Evolutionary conservation across 2,888 invertebrate species (phyloP), one percentile per base, ranked within the genome.

Genomic region (Melipona beecheii): DNA sequence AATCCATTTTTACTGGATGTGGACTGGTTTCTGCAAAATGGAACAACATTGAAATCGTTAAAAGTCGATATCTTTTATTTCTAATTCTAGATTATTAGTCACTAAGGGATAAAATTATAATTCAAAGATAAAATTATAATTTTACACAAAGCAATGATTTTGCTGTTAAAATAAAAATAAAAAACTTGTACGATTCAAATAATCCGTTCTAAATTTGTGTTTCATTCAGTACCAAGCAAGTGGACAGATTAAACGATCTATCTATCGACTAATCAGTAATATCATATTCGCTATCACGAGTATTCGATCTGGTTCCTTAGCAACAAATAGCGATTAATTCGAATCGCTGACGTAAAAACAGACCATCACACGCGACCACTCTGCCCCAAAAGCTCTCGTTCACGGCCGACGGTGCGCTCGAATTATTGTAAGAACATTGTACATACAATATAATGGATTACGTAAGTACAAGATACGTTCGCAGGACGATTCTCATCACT

Each of bases 381-480:
- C n/a, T 27, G 77, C 69, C 75, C 50, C 56, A 58, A 36, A 76
- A 84, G 81, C 68, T 75, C 52, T 72, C 71, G 80, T 77, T 84
- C 83, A 83, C 52, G 83, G 79, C 81, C 86, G 88, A 86, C 83
- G 88, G 88, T 75, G 80, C 86, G 84, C 84, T 71, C 79, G 76
- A 85, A 85, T 88, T 88, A 90, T 87, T 90, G 90, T 90, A 90
- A 90, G 87, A 89, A 90, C 88, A 75, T 89, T 91, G 91, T 91
- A 91, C 84, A 91, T 91, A 91, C 85, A 85, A 79, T 88, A 88
- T 90, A 90, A 87, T 90, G 90, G 86, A 90, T 89, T 90, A 84
- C 84, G 75, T 86, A 82, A 89, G 88, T 86, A 79, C 83, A 85
- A 75, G 81, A 77, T 77, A 72, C 83, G 86, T 89, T 81, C 80